Percentiles rank a stretch among this genome's conserved stretches.
Evolutionary conservation across 2,888 invertebrate genomes (phyloP).

Genomic region (Anoplius nigerrimus): DNA sequence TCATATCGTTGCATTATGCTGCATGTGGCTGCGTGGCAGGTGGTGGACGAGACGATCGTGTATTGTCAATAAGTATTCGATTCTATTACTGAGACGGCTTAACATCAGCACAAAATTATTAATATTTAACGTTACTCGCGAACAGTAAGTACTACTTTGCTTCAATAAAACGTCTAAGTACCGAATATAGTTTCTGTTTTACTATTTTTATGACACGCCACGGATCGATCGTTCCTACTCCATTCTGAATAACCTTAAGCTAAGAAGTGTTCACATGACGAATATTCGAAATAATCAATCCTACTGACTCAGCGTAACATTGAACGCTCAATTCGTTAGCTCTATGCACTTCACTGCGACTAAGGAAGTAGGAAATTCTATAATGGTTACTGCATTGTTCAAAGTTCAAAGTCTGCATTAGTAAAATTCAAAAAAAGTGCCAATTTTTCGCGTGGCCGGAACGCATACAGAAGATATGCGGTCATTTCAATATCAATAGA

Average conservation of each 20-base stretch:
- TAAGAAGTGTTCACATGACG: conserved; percentile 36
- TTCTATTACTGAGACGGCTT: background rate
- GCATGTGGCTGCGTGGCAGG: conserved; percentile 29
- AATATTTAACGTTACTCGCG: background rate
- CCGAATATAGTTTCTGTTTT: conserved; percentile 23
- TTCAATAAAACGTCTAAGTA: conserved; percentile 20
- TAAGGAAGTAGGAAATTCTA: background rate
- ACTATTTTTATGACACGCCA: conserved; percentile 35
- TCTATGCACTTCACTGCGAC: conserved; percentile 7
- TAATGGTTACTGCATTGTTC: conserved; percentile 15
- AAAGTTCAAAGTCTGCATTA: conserved; percentile 24
- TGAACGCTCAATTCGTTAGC: conserved; percentile 10
- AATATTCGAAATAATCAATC: conserved; percentile 3
- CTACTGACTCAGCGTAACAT: conserved; percentile 30
- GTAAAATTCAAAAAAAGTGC: conserved; percentile 23
- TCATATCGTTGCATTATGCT: conserved; percentile 32
- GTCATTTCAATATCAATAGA: background rate
- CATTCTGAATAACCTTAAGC: conserved; percentile 28
- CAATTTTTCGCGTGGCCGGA: background rate
- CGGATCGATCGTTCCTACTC: conserved; percentile 38
- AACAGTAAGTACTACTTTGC: conserved; percentile 20
- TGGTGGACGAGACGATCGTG: conserved; percentile 1
- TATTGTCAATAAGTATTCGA: background rate
- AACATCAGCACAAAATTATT: no score
- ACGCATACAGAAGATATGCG: no score